These are phyloP conservation scores for Kryphioiulus occultus DNA, from an alignment of 2,888 invertebrate genomes.

Conservation along the genomic window DNA sequence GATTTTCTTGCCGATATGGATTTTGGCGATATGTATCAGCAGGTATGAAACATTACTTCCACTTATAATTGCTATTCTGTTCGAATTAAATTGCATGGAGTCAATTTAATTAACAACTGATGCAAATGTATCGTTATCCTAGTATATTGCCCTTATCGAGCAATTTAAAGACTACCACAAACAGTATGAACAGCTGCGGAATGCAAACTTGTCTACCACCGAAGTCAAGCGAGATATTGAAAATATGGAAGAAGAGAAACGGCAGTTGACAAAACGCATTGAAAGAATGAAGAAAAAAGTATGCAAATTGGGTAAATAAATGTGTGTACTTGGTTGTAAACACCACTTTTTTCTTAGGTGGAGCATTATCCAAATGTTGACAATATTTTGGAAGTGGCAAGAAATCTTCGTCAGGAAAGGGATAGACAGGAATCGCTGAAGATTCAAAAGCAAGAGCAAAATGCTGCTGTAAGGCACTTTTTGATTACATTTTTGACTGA, in stretches of 20 bases:
- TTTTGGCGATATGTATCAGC: conserved; percentile 73
- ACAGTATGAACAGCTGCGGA: conserved; percentile 71
- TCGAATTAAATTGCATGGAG: no score
- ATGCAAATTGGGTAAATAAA: neutral
- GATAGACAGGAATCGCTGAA: conserved; percentile 69
- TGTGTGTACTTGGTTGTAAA: neutral
- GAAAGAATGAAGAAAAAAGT: conserved; percentile 69
- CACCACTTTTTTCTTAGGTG: conserved; percentile 63
- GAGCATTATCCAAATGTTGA: conserved; percentile 74
- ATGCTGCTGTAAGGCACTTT: conserved; percentile 61
- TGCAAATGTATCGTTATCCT: neutral
- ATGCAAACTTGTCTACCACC: conserved; percentile 71
- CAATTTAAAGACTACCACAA: conserved; percentile 83
- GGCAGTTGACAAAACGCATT: conserved; percentile 73
- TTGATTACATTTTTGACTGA: neutral
- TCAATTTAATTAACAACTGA: no score
- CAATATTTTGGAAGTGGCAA: conserved; percentile 69
- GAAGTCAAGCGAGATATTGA: conserved; percentile 85
- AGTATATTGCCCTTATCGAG: conserved; percentile 76
- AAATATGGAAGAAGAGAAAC: conserved; percentile 86
- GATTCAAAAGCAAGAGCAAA: conserved; percentile 69
- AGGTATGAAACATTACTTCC: conserved; percentile 61
- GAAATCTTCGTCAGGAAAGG: conserved; percentile 68
- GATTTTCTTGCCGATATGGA: conserved; percentile 79
- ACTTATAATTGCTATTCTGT: no score